These are phyloP conservation scores for Bufo bufo DNA, from an alignment of 2,113 vertebrate genomes.

Conservation along the genomic window DNA sequence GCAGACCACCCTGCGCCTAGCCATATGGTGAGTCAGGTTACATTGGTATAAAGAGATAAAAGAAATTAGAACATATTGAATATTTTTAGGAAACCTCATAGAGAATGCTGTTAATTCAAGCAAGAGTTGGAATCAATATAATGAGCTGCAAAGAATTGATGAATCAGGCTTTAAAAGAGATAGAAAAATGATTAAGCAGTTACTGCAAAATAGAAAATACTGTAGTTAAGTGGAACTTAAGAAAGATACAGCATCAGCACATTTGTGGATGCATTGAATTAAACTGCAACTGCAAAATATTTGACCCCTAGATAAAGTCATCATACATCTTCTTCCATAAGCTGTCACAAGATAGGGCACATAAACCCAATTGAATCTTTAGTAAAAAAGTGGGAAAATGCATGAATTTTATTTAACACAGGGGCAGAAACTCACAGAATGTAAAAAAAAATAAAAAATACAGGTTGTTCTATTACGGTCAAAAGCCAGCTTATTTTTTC, in stretches of 20 bases:
- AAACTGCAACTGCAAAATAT: slow-evolving; percentile 15
- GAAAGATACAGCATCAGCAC: slow-evolving; percentile 1
- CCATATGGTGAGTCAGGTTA: background rate
- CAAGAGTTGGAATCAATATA: background rate
- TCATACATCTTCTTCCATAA: slow-evolving; percentile 6
- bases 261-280: slow-evolving; percentile 25
- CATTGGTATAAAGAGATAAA: background rate
- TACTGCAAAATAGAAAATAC: slow-evolving; percentile 12
- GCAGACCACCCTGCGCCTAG: too few relatives aligned
- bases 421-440: background rate
- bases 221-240: background rate
- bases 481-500: slow-evolving; percentile 53
- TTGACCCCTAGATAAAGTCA: slow-evolving; percentile 14
- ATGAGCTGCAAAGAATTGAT: background rate
- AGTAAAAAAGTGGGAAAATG: background rate
- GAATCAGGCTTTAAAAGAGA: background rate
- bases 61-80: background rate
- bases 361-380: background rate
- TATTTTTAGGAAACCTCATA: background rate
- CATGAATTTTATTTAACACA: slow-evolving; percentile 14
- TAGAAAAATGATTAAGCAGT: background rate
- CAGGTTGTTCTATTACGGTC: slow-evolving; percentile 48
- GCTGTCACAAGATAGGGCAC: background rate
- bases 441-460: slow-evolving; percentile 17
- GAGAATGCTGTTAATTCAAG: background rate